These are phyloP conservation scores for Pristiophorus japonicus DNA, from an alignment of 2,113 vertebrate genomes.

Conservation along the genomic window DNA sequence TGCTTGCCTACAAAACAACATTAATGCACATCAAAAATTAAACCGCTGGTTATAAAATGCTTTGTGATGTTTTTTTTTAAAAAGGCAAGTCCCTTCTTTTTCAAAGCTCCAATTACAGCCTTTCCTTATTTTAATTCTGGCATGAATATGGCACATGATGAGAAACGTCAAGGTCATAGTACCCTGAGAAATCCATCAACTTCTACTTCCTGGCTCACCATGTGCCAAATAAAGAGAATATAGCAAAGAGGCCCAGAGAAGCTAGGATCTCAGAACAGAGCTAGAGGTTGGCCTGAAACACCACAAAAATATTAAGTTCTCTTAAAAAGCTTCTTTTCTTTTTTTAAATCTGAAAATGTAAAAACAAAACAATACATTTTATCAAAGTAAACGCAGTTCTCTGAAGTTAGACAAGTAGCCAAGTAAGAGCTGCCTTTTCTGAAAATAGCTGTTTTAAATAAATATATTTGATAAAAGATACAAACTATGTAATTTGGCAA, in stretches of 20 bases:
- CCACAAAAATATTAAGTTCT: neutral
- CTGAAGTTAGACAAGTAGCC: neutral
- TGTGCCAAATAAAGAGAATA: neutral
- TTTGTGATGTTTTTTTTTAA: neutral
- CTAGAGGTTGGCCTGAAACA: neutral
- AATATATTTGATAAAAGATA: neutral
- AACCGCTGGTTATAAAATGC: too few species aligned
- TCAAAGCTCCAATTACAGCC: neutral
- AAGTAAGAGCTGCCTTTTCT: neutral
- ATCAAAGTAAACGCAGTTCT: neutral
- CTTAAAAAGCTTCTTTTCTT: neutral
- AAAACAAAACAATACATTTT: neutral
- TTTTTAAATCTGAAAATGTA: neutral
- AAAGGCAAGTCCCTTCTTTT: neutral
- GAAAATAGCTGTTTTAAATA: neutral
- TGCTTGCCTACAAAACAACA: too few species aligned
- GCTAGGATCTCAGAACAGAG: neutral
- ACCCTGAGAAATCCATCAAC: neutral
- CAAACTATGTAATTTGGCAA: neutral
- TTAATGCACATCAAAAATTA: too few species aligned
- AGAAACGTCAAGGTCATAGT: neutral
- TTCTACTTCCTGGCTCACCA: neutral
- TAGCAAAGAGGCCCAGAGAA: neutral
- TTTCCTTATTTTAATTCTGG: neutral
- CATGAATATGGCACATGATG: neutral